Conservation (phyloP, 1,140 invertebrate species). For the Neelides sp. region DNA sequence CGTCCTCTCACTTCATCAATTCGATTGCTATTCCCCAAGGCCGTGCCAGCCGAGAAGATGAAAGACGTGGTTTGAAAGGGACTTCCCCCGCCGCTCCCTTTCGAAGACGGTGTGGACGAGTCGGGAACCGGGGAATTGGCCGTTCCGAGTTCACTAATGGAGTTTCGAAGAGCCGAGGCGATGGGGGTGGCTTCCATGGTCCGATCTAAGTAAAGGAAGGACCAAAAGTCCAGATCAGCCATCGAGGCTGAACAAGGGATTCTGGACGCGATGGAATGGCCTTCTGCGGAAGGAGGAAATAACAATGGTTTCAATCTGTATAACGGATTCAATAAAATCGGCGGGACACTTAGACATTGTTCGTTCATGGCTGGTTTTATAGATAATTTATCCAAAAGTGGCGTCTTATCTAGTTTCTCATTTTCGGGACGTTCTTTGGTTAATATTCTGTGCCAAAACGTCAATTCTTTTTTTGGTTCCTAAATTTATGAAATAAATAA, state of each 20-base stretch:
- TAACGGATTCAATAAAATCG: conserved; percentile 26
- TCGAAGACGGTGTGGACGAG: not conserved
- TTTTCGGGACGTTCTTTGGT: conserved; percentile 7
- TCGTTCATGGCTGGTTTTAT: not conserved
- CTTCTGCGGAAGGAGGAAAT: conserved; percentile 6
- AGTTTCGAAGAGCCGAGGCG: not conserved
- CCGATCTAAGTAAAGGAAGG: conserved; percentile 17
- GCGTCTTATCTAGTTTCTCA: not conserved
- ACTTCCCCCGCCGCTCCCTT: not conserved
- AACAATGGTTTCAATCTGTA: conserved; percentile 22
- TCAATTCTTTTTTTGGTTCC: conserved; percentile 24
- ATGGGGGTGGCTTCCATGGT: conserved; percentile 5
- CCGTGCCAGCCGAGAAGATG: not conserved
- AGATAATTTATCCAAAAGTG: conserved; percentile 1
- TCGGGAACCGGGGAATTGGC: not conserved
- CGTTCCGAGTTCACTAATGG: conserved; percentile 3
- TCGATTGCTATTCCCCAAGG: not conserved
- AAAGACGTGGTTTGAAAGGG: not conserved
- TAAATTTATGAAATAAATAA: not conserved
- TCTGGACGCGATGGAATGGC: not conserved
- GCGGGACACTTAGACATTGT: conserved; percentile 9
- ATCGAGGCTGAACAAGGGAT: conserved; percentile 16
- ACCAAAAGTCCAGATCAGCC: conserved; percentile 23
- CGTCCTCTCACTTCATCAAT: conserved; percentile 1
- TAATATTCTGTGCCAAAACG: conserved; percentile 21